A percentile compares a stretch with the other conserved stretches of the same genome.
These are phyloP conservation scores for Pseudococcus jackbeardsleyi DNA, from an alignment of 2,888 invertebrate genomes.

Conservation along the genomic window DNA sequence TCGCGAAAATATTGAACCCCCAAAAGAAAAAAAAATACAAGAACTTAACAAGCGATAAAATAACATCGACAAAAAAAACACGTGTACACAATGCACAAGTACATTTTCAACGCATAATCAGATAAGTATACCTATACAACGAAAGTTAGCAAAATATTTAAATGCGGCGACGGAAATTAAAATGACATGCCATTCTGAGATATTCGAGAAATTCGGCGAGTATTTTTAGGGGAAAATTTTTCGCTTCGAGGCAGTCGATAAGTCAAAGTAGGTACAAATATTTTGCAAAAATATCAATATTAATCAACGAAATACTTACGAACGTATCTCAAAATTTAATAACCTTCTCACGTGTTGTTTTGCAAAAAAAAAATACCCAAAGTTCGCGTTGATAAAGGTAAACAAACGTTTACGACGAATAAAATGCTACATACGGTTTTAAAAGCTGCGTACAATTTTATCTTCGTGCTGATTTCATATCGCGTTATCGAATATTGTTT, in stretches of 20 bases:
- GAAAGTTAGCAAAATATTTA: slow-evolving; percentile 15
- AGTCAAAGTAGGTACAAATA: background rate
- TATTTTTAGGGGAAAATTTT: background rate
- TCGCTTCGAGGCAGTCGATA: background rate
- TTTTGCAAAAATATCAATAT: background rate
- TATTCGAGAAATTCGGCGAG: background rate
- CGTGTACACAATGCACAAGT: background rate
- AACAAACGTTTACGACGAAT: slow-evolving; percentile 58
- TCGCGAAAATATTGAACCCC: no score
- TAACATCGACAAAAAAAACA: background rate
- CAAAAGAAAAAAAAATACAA: background rate
- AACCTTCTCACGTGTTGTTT: slow-evolving; percentile 54
- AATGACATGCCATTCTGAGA: slow-evolving; percentile 15
- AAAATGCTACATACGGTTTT: slow-evolving; percentile 6
- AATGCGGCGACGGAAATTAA: slow-evolving; percentile 33
- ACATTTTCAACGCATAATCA: slow-evolving; percentile 29
- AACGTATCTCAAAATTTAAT: slow-evolving; percentile 3
- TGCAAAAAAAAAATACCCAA: background rate
- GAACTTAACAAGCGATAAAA: background rate
- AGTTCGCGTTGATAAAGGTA: background rate
- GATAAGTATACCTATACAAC: background rate
- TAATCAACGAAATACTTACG: slow-evolving; percentile 34
- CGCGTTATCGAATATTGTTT: slow-evolving; percentile 7
- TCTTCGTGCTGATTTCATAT: slow-evolving; percentile 1
- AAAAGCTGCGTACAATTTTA: background rate